Percentiles rank a stretch among this genome's conserved stretches.
Conservation (phyloP, 2,797 vertebrate species). For the Rhinella marina region DNA sequence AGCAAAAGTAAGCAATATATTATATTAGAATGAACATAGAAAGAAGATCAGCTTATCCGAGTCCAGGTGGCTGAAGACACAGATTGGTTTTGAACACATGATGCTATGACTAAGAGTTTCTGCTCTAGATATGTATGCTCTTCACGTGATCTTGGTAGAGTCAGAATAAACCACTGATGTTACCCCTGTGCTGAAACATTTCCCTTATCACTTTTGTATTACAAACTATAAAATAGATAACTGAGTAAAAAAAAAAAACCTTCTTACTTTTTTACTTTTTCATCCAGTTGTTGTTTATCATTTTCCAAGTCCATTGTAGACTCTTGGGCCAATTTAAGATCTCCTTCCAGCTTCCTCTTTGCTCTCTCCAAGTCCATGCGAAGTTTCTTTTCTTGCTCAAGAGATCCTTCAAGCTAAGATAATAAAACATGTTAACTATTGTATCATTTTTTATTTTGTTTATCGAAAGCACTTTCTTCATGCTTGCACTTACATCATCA, state of each 20-base stretch:
- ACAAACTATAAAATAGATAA: background rate
- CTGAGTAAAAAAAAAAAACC: background rate
- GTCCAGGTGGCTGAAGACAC: background rate
- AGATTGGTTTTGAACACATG: background rate
- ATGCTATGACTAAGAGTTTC: background rate
- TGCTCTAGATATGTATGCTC: too few relatives aligned
- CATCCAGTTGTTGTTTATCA: slow-evolving; percentile 74
- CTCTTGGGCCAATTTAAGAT: slow-evolving; percentile 75
- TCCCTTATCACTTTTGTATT: background rate
- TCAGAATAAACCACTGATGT: background rate
- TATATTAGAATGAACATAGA: background rate
- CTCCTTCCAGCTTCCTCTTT: slow-evolving; percentile 73
- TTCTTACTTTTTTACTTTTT: slow-evolving; percentile 76
- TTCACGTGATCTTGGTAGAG: background rate
- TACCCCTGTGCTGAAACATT: background rate
- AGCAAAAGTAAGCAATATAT: background rate
- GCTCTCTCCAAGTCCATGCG: slow-evolving; percentile 75
- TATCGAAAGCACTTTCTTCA: background rate
- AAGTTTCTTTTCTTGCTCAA: slow-evolving; percentile 79
- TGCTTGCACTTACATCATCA: slow-evolving; percentile 36
- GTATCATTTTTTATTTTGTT: too few relatives aligned
- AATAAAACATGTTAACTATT: slow-evolving; percentile 22
- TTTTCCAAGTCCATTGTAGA: slow-evolving; percentile 76
- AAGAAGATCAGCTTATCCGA: background rate
- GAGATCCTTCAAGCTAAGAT: slow-evolving; percentile 73